These are phyloP conservation scores for Odocoileus virginianus DNA, from an alignment of 2,113 vertebrate genomes.

Conservation along the genomic window DNA sequence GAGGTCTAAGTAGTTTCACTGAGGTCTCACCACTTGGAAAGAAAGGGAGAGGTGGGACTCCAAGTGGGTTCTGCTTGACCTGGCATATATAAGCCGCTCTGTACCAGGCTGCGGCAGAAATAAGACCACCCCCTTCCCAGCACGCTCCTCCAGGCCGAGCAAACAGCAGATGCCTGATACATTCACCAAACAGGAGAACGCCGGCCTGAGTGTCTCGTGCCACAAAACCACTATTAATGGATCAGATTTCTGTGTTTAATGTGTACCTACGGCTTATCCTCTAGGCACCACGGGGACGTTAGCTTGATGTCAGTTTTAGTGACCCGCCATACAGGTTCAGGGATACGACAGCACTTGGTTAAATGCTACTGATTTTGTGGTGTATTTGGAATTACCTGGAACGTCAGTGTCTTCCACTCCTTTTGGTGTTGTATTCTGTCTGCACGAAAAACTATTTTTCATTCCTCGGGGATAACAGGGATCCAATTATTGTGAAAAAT, in stretches of 20 bases:
- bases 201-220: fast-evolving
- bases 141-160: neutral
- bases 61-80: neutral
- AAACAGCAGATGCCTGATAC: neutral
- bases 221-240: neutral
- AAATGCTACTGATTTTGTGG: neutral
- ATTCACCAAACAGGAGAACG: fast-evolving
- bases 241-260: neutral
- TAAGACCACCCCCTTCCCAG: neutral
- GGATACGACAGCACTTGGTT: neutral
- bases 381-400: neutral
- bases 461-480: slow-evolving; percentile 37
- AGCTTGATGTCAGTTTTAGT: neutral
- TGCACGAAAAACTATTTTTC: neutral
- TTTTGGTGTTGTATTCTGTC: neutral
- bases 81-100: neutral
- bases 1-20: neutral
- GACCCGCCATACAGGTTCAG: neutral
- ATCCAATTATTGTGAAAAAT: slow-evolving; percentile 51
- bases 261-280: neutral
- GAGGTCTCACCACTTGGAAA: neutral
- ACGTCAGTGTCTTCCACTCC: neutral
- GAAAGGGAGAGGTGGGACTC: too few relatives aligned
- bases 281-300: neutral
- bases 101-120: fast-evolving